phyloP scores from a whole-genome alignment of 2,797 vertebrate species.

The Trematomus bernacchii region DNA sequence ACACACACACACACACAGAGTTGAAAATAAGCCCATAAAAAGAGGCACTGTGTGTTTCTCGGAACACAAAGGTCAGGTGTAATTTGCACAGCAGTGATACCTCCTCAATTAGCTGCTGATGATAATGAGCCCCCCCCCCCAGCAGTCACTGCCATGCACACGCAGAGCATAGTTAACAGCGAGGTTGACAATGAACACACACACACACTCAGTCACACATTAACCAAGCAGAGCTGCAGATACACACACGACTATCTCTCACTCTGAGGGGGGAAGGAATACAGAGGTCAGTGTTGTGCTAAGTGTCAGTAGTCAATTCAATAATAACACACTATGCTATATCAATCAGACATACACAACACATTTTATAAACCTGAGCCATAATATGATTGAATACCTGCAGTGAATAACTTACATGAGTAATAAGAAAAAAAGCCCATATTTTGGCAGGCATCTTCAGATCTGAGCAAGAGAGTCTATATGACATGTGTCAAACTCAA shows the following conservation, averaged over 20 bases:
- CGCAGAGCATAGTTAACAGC: background rate
- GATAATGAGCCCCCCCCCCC: slow-evolving; percentile 30
- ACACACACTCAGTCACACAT: background rate
- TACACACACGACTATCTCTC: no score
- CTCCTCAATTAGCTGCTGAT: slow-evolving; percentile 52
- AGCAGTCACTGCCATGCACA: no score
- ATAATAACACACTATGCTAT: background rate
- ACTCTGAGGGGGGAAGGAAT: background rate
- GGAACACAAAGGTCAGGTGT: slow-evolving; percentile 60
- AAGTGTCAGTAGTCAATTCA: background rate
- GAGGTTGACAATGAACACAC: background rate
- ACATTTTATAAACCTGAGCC: background rate
- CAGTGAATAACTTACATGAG: slow-evolving; percentile 2
- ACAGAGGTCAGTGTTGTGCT: background rate
- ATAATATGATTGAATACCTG: slow-evolving; percentile 4
- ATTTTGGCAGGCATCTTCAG: background rate
- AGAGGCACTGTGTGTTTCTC: background rate
- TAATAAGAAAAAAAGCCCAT: background rate
- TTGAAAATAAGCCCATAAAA: slow-evolving; percentile 22
- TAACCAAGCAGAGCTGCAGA: background rate
- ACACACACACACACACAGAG: no score
- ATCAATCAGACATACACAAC: background rate
- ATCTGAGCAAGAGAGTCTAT: background rate
- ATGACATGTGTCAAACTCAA: no score
- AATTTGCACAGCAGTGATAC: slow-evolving; percentile 69